A percentile compares a stretch with the other conserved stretches of the same genome.
Evolutionary conservation across 2,888 invertebrate genomes (phyloP).

Genomic region (Tenodera sinensis): DNA sequence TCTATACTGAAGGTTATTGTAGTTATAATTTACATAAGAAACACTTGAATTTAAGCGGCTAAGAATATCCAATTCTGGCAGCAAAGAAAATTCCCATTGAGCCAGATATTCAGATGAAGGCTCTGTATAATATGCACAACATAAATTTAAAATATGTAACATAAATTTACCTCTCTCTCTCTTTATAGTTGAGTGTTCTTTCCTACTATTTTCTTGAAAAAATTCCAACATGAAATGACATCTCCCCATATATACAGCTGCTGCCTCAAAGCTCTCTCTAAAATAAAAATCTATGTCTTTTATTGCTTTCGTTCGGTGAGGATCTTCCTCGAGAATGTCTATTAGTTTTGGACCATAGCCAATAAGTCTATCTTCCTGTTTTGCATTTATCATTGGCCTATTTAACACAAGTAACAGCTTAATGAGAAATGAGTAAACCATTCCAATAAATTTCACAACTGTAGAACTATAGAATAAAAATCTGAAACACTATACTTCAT

Average conservation of each 20-base stretch:
- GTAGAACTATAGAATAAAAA: too few relatives aligned
- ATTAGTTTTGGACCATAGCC: conserved; percentile 69
- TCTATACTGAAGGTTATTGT: too few relatives aligned
- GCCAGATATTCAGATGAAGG: too few relatives aligned
- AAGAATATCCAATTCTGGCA: too few relatives aligned
- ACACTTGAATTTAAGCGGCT: too few relatives aligned
- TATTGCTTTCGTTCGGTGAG: conserved; percentile 53
- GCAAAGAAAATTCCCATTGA: too few relatives aligned
- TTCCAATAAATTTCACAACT: too few relatives aligned
- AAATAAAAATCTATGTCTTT: conserved; percentile 56
- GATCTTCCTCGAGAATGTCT: conserved; percentile 67
- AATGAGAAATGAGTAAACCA: background rate
- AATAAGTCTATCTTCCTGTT: conserved; percentile 71
- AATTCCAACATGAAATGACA: conserved; percentile 64
- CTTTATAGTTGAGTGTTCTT: conserved; percentile 60
- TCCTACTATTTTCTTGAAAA: conserved; percentile 65
- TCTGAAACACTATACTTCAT: too few relatives aligned
- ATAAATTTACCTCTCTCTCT: conserved; percentile 52
- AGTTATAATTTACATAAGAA: too few relatives aligned
- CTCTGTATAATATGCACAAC: too few relatives aligned
- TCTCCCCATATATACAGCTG: conserved; percentile 60
- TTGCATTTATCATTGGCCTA: conserved; percentile 79
- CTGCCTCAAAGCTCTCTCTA: conserved; percentile 58
- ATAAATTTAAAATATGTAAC: too few relatives aligned
- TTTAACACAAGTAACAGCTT: conserved; percentile 29